Conservation (phyloP, 1,140 invertebrate species). For the Zaprionus africanus region DNA sequence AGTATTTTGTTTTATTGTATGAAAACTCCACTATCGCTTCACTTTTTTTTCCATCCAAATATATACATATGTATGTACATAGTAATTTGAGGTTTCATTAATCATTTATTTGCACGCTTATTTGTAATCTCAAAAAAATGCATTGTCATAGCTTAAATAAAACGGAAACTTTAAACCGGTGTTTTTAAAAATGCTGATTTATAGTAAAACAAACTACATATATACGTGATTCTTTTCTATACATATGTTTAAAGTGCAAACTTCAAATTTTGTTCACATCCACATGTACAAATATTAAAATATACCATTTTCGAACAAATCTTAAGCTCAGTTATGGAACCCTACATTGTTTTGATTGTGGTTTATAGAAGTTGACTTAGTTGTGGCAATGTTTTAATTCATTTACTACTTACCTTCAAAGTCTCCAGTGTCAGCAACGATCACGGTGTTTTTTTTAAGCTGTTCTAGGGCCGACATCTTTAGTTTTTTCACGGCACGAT, state of each 20-base stretch:
- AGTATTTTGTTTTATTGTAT: neutral
- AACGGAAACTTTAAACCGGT: too few species aligned
- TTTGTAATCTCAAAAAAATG: too few species aligned
- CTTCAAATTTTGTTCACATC: too few species aligned
- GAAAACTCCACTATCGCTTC: neutral
- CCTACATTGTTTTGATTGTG: neutral
- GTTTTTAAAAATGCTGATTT: too few species aligned
- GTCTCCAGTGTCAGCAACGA: conserved; percentile 99
- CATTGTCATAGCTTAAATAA: too few species aligned
- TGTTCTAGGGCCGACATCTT: conserved; percentile 59
- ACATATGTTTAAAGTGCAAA: neutral
- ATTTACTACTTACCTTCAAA: conserved; percentile 88
- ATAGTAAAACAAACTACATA: neutral
- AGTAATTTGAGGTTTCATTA: too few species aligned
- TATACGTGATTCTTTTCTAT: neutral
- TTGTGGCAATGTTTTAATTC: neutral
- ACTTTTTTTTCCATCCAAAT: neutral
- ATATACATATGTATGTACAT: neutral
- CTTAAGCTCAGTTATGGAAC: neutral
- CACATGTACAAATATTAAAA: too few species aligned
- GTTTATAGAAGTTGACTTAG: neutral
- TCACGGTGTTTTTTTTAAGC: conserved; percentile 93
- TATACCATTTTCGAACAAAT: neutral
- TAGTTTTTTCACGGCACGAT: conserved; percentile 49
- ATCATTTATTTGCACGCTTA: too few species aligned